phyloP scores from a whole-genome alignment of 2,888 invertebrate species.

The Mythimna loreyi region DNA sequence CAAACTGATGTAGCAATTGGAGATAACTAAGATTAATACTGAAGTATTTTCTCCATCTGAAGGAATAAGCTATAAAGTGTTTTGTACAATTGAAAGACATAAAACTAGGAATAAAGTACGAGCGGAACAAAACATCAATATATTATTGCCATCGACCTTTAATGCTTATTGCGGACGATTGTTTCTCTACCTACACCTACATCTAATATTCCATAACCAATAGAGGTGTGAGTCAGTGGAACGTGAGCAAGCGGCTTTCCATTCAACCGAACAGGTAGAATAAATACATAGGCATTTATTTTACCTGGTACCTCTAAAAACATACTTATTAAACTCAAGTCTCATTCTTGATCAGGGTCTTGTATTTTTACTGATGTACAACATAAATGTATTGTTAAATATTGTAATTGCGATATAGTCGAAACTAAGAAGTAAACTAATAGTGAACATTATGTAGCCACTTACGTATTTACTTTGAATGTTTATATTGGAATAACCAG shows the following conservation, averaged over 20 bases:
- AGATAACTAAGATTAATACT: constrained; percentile 4
- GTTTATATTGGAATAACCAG: no score
- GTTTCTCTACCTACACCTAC: constrained; percentile 54
- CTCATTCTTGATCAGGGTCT: background rate
- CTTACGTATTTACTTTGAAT: background rate
- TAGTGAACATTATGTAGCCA: background rate
- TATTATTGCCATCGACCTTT: constrained; percentile 44
- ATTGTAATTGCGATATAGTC: background rate
- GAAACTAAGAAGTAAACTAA: background rate
- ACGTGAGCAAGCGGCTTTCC: constrained; percentile 61
- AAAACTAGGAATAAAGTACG: constrained; percentile 30
- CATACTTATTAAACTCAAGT: background rate
- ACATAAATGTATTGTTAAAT: constrained; percentile 5
- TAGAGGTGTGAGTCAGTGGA: constrained; percentile 60
- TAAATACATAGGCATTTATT: constrained; percentile 11
- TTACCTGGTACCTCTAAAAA: constrained; percentile 21
- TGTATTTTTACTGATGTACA: constrained; percentile 1
- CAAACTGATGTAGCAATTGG: constrained; percentile 5
- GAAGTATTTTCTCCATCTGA: background rate
- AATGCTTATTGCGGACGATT: constrained; percentile 40
- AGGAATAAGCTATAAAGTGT: constrained; percentile 4
- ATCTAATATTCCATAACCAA: constrained; percentile 50
- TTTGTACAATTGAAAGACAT: constrained; percentile 29
- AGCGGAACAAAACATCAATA: constrained; percentile 28
- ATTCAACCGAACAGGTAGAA: constrained; percentile 50